phyloP scores from a whole-genome alignment of 2,113 vertebrate genomes.

The Burhinus oedicnemus region DNA sequence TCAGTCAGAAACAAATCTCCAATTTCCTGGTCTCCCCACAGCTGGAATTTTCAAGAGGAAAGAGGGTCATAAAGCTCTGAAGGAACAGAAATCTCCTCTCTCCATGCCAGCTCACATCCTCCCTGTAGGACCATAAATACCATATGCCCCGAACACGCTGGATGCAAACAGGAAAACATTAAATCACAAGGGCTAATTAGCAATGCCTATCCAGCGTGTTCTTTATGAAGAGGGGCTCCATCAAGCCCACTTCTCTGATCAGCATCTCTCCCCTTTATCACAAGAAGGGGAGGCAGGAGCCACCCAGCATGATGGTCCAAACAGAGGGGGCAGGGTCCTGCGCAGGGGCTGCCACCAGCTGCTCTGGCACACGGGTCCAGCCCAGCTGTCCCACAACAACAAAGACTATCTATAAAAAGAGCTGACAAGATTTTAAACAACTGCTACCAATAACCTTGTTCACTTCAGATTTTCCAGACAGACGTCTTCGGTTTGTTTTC shows the following conservation, averaged over 20 bases:
- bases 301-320: accelerated
- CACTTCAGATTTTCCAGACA: background rate
- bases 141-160: background rate
- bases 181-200: slow-evolving; percentile 32
- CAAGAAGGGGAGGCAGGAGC: background rate
- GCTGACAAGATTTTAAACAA: background rate
- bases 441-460: background rate
- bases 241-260: background rate
- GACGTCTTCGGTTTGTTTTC: background rate
- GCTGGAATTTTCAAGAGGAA: slow-evolving; percentile 46
- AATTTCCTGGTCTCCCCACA: slow-evolving; percentile 46
- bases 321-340: background rate
- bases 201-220: background rate
- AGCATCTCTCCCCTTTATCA: background rate
- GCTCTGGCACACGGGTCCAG: background rate
- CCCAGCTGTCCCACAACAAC: background rate
- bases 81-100: slow-evolving; percentile 44
- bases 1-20: slow-evolving; percentile 46
- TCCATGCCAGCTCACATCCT: slow-evolving; percentile 53
- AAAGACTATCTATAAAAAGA: background rate
- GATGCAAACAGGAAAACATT: slow-evolving; percentile 5
- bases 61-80: background rate
- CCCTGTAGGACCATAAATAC: slow-evolving; percentile 5
- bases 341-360: background rate
- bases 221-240: background rate